These are phyloP conservation scores for Phenganax stokvisi DNA, from an alignment of 92 coral and sea anemone genomes.

Conservation along the genomic window DNA sequence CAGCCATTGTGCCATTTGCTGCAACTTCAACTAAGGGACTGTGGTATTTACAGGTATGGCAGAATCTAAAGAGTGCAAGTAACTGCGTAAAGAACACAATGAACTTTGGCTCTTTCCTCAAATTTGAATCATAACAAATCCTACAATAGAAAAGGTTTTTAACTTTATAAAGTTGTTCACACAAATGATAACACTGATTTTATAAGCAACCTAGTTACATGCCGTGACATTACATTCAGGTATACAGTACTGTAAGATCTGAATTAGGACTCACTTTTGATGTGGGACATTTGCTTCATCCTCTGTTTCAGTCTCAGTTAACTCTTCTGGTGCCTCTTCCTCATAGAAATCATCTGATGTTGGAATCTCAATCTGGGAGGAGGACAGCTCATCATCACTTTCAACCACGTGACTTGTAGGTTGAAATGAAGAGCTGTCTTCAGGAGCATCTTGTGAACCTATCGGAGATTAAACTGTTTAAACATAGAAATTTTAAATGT, in stretches of 20 bases:
- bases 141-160: not conserved
- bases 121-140: not conserved
- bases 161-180: not conserved
- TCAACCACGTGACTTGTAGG: not conserved
- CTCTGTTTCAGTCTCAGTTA: constrained; percentile 3
- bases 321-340: not conserved
- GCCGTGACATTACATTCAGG: too few relatives aligned
- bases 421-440: not conserved
- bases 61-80: constrained; percentile 18
- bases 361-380: not conserved
- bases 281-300: not conserved
- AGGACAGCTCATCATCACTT: constrained; percentile 3
- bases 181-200: not conserved
- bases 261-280: not conserved
- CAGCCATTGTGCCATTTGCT: constrained; percentile 16
- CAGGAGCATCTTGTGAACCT: not conserved
- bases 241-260: too few relatives aligned
- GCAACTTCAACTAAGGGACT: constrained; percentile 2
- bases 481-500: not conserved
- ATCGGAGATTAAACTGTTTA: not conserved
- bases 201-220: not conserved
- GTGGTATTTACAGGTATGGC: constrained; percentile 24
- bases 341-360: constrained; percentile 3
- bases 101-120: constrained; percentile 20
- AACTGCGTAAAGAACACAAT: constrained; percentile 19